Evolutionary conservation across 2,797 vertebrate genomes (phyloP).

Genomic region (Chelmon rostratus): DNA sequence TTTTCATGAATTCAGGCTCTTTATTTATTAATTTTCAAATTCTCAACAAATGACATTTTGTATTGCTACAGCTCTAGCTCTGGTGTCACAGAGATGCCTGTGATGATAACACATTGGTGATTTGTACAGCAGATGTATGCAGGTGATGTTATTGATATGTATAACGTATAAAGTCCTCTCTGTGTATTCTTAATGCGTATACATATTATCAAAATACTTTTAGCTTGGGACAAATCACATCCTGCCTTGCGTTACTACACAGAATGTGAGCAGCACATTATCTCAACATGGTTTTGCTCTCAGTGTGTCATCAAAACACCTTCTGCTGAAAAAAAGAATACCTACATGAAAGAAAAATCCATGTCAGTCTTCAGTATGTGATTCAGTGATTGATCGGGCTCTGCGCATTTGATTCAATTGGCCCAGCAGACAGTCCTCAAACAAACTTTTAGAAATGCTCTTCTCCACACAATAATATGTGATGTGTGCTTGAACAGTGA

Average conservation of each 20-base stretch:
- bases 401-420: constrained; percentile 35
- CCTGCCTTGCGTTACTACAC: not conserved
- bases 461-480: constrained; percentile 42
- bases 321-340: not conserved
- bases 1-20: not conserved
- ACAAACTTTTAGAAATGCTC: constrained; percentile 52
- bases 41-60: not conserved
- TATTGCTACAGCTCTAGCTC: not conserved
- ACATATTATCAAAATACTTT: not conserved
- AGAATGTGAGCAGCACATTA: not conserved
- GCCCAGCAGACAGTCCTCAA: constrained; percentile 38
- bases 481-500: constrained; percentile 56
- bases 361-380: constrained; percentile 4
- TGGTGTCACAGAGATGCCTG: not conserved
- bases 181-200: constrained; percentile 2
- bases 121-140: not conserved
- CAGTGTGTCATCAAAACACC: constrained; percentile 1
- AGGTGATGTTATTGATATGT: not conserved
- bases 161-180: too few relatives aligned
- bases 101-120: not conserved
- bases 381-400: constrained; percentile 44
- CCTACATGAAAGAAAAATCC: constrained; percentile 17
- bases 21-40: not conserved
- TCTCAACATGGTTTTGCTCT: not conserved
- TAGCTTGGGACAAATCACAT: not conserved